These are phyloP conservation scores for Cygnus atratus DNA, from an alignment of 2,113 vertebrate species.

Conservation along the genomic window DNA sequence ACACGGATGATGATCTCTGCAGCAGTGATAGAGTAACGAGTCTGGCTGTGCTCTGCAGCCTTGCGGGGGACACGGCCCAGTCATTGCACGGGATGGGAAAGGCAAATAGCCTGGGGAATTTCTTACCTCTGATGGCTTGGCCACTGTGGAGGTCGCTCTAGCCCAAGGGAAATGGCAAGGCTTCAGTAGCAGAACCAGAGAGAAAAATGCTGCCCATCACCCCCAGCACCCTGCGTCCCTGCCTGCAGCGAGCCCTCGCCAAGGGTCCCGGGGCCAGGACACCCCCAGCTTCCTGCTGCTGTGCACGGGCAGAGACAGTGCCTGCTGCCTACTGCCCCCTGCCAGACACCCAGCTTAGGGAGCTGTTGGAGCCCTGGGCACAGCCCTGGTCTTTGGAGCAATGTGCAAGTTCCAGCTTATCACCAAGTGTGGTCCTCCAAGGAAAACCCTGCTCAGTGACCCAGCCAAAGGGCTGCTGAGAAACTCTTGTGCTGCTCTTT, in stretches of 20 bases:
- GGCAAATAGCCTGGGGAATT: fast-evolving
- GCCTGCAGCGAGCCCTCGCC: fast-evolving
- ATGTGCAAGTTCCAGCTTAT: fast-evolving
- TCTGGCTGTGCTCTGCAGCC: fast-evolving
- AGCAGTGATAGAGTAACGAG: slow-evolving; percentile 8
- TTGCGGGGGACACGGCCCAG: fast-evolving
- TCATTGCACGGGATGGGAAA: not conserved
- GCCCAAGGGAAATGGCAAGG: fast-evolving
- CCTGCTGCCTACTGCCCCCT: not conserved
- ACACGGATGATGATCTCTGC: slow-evolving; percentile 35
- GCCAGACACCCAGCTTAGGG: fast-evolving
- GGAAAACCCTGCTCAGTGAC: not conserved
- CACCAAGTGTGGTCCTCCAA: not conserved
- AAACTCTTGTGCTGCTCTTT: not conserved
- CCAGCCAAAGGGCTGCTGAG: not conserved
- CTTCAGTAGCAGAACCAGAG: fast-evolving
- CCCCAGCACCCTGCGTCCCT: fast-evolving
- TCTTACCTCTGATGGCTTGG: not conserved
- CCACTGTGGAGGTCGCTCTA: not conserved
- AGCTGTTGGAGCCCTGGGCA: fast-evolving
- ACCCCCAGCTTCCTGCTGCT: not conserved
- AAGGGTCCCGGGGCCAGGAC: not conserved
- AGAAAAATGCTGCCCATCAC: not conserved
- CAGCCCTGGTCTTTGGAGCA: fast-evolving
- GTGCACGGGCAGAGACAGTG: fast-evolving